Evolutionary conservation across 1,140 invertebrate genomes (phyloP), one percentile per base, ranked within the genome.

Genomic region (Brachionus koreanus): DNA sequence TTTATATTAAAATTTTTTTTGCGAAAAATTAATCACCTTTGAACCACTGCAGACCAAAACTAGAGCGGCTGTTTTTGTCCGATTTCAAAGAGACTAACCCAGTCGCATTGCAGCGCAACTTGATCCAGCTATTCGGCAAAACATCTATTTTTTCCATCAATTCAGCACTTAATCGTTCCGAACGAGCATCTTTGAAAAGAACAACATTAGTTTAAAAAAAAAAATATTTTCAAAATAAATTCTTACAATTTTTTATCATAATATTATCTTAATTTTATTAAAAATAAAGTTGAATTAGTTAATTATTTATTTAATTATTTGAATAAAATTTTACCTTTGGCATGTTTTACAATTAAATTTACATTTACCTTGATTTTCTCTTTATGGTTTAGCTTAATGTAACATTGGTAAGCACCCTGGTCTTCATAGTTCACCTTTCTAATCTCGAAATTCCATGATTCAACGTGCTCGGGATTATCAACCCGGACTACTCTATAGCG

Each of bases 381-480:
- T 16, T 77, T 77, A 0, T 43, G 33, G 9, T 23, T 35, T 3
- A 61, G 61, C 35, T 79, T 79, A 10, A 79, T 65, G 23, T 79
- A 61, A 19, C 76, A 79, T 16, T 79, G 49, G 19, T 79, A 79
- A 16, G 35, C 0, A 12, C 76, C 76, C 23, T 79, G 49, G 33
- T 79, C 76, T 7, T 65, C 61, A 65, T 10, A 23, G n/a, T 7
- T 79, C 9, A 79, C 76, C 35, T 79, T 79, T 79, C 76, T 57
- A 37, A 79, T 79, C 19, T 79, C 76, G 25, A 79, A 79, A 61
- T 79, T 79, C 76, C 76, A 79, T 6, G 76, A 79, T 43, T 79
- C 76, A 1, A 79, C 19, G 5, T 49, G n/a, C 7, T 7, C 43
- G 12, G 42, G 29, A 5, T 79, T 29, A 35, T 61, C 25, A 13